Percentiles rank a stretch among this genome's conserved stretches.
These are phyloP conservation scores for Troglohyphantes excavatus DNA, from an alignment of 2,888 invertebrate genomes.

Conservation along the genomic window DNA sequence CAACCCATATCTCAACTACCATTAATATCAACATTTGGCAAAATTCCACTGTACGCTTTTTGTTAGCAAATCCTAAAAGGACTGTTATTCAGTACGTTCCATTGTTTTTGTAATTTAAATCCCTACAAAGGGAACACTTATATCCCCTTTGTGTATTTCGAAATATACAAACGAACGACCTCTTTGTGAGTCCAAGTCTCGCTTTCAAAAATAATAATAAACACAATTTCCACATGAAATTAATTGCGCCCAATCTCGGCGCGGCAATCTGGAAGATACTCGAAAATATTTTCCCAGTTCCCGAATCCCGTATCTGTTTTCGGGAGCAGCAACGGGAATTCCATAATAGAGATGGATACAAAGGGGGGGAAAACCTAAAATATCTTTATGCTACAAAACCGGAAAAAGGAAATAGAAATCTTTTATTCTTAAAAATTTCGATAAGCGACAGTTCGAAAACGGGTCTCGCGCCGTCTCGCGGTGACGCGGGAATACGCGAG, in stretches of 20 bases:
- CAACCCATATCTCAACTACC: too few species aligned
- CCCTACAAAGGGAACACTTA: conserved; percentile 52
- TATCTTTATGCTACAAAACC: conserved; percentile 46
- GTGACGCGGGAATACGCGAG: conserved; percentile 27
- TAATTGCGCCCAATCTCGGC: conserved; percentile 31
- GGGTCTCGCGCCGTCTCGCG: conserved; percentile 41
- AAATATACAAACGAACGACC: conserved; percentile 25
- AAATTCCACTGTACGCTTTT: conserved; percentile 17
- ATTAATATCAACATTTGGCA: conserved; percentile 3
- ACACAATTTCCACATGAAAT: conserved; percentile 43
- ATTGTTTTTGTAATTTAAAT: too few species aligned
- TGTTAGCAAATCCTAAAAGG: conserved; percentile 10
- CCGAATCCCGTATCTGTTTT: conserved; percentile 31
- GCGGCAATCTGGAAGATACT: conserved; percentile 57
- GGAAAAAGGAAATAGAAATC: conserved; percentile 74
- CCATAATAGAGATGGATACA: conserved; percentile 54
- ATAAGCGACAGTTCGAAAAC: conserved; percentile 53
- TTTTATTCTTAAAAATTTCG: conserved; percentile 72
- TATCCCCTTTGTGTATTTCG: conserved; percentile 20
- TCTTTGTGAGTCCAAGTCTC: conserved; percentile 33
- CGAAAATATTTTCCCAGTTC: conserved; percentile 44
- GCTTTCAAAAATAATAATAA: conserved; percentile 55
- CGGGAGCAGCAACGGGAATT: conserved; percentile 17
- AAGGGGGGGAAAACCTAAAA: conserved; percentile 63
- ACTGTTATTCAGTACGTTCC: conserved; percentile 2